Evolutionary conservation across 2,888 invertebrate species (phyloP).

Genomic region (Osmoderma eremita): DNA sequence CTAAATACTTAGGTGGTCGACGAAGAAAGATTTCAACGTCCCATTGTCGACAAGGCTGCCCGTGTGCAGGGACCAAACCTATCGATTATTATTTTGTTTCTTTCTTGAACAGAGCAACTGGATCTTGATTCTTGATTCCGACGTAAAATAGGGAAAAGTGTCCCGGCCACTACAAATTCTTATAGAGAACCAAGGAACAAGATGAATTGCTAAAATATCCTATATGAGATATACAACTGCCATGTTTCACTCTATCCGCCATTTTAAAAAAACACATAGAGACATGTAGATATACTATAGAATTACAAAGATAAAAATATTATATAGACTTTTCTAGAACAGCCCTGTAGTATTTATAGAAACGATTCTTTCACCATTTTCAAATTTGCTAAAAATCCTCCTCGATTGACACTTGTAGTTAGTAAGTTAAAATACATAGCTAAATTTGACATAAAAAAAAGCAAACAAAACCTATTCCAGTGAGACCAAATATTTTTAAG

Average conservation of each 20-base stretch:
- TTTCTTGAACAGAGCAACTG: slow-evolving; percentile 39
- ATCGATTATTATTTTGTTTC: slow-evolving; percentile 43
- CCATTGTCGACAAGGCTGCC: slow-evolving; percentile 42
- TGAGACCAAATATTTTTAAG: slow-evolving; percentile 63
- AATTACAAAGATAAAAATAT: slow-evolving; percentile 30
- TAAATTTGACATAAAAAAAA: slow-evolving; percentile 31
- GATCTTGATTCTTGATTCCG: slow-evolving; percentile 50
- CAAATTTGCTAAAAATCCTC: slow-evolving; percentile 35
- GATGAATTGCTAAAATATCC: slow-evolving; percentile 30
- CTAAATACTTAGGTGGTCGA: slow-evolving; percentile 20
- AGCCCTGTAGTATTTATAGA: slow-evolving; percentile 50
- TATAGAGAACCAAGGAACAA: slow-evolving; percentile 28
- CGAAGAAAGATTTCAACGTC: slow-evolving; percentile 31
- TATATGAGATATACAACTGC: slow-evolving; percentile 38
- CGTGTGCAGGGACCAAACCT: slow-evolving; percentile 55
- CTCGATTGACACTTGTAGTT: slow-evolving; percentile 28
- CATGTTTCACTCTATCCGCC: slow-evolving; percentile 37
- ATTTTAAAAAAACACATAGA: slow-evolving; percentile 26
- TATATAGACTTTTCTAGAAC: slow-evolving; percentile 52
- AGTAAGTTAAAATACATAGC: slow-evolving; percentile 31
- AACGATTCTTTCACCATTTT: slow-evolving; percentile 38
- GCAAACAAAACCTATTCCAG: slow-evolving; percentile 52
- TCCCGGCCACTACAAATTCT: slow-evolving; percentile 4
- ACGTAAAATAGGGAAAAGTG: background rate
- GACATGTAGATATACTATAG: slow-evolving; percentile 34